Base-by-base conservation (phyloP, 1,140 invertebrate genomes). In the Pseudoatta argentina region DNA sequence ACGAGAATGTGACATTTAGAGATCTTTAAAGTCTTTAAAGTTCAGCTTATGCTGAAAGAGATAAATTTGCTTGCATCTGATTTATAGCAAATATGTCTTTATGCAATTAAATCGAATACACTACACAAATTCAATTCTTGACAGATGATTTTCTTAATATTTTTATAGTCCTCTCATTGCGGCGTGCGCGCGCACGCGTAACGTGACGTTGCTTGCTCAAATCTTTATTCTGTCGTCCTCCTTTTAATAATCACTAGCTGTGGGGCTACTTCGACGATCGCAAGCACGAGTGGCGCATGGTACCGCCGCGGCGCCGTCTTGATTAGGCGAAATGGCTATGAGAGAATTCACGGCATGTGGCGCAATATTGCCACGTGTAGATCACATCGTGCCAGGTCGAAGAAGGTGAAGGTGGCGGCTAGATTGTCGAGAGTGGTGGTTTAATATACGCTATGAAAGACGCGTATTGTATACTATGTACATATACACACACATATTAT, bases 361-460 rank as follows among this genome's bases (percentile, higher is more conserved):
- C 85, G 86, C 75, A 89, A 92, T 91, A 92, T 91, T 89, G 89
- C 88, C 88, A 90, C 86, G 87, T 87, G 89, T 91, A 91, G 88
- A 91, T 91, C 91, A 90, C 89, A 71, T 87, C 55, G 55, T 71
- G 86, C 59, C 64, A 85, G 81, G 61, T 67, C 61, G 66, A 85
- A 55, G 63, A 34, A 79, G 64, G 39, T 10, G 44, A 73, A 77
- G 72, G 63, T 85, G 82, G 73, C 48, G 73, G 73, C 51, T 18
- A 78, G 30, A 30, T 78, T 85, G 75, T 69, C 57, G 71, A 86
- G 71, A 86, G 72, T 53, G 72, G 72, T 86, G 75, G 83, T 86
- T 88, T 88, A 88, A 88, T 88, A 86, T 72, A 73, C 67, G 83
- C 83, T 77, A 86, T 86, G 72, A 86, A 61, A 66, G 44, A 34